These are phyloP conservation scores for Cynodonichthys magdalenae DNA, from an alignment of 2,797 vertebrate species.

Conservation along the genomic window DNA sequence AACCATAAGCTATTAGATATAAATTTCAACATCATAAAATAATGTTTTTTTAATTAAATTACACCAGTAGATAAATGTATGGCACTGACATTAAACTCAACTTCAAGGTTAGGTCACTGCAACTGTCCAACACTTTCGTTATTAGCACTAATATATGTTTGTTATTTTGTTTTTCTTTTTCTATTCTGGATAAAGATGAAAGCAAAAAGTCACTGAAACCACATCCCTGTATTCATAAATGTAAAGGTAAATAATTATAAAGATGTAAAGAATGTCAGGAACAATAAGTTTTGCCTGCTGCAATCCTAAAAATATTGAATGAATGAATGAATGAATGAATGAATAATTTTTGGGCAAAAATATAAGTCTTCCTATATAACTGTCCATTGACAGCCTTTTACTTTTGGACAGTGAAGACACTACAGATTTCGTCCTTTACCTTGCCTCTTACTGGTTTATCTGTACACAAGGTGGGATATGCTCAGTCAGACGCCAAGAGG, in stretches of 20 bases:
- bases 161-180: not conserved
- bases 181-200: not conserved
- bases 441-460: too few relatives aligned
- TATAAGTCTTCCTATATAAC: too few relatives aligned
- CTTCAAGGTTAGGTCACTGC: conserved; percentile 14
- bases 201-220: not conserved
- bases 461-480: too few relatives aligned
- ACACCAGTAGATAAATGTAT: conserved; percentile 33
- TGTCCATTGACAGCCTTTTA: too few relatives aligned
- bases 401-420: not conserved
- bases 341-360: too few relatives aligned
- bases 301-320: too few relatives aligned
- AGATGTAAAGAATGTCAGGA: too few relatives aligned
- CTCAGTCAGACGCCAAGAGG: too few relatives aligned
- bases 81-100: conserved; percentile 18
- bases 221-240: not conserved
- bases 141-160: not conserved
- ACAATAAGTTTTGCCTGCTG: too few relatives aligned
- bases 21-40: conserved; percentile 40
- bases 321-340: too few relatives aligned
- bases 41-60: conserved; percentile 59
- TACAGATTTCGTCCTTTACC: not conserved
- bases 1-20: conserved; percentile 43
- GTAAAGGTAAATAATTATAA: too few relatives aligned
- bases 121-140: too few relatives aligned